Conservation (phyloP, 2,797 vertebrate genomes). For the Distichodus sexfasciatus region DNA sequence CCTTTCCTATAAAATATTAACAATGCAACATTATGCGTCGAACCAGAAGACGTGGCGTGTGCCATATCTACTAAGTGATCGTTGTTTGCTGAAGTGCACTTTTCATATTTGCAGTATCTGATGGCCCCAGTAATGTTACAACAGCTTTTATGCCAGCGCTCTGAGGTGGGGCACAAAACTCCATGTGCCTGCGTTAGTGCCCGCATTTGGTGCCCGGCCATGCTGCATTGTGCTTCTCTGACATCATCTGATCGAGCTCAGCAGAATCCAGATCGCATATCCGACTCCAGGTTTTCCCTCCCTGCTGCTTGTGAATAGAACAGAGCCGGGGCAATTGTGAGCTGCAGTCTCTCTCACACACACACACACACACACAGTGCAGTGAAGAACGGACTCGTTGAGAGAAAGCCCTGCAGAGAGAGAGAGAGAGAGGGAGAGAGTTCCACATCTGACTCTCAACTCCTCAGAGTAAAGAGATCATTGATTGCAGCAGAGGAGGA, state of each 20-base stretch:
- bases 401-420: constrained; percentile 24
- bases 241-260: neutral
- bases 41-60: too few species aligned
- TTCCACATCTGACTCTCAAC: too few species aligned
- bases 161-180: neutral
- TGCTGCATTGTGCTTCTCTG: neutral
- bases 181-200: neutral
- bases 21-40: too few species aligned
- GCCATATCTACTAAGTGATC: too few species aligned
- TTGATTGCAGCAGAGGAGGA: too few species aligned
- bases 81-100: too few species aligned
- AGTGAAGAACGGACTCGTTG: constrained; percentile 20
- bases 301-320: constrained; percentile 29
- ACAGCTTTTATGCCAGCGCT: neutral
- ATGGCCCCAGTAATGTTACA: too few species aligned
- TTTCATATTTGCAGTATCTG: too few species aligned
- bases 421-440: constrained; percentile 31
- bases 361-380: neutral
- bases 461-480: constrained; percentile 3
- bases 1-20: too few species aligned
- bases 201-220: neutral
- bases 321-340: neutral
- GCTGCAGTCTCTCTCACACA: neutral
- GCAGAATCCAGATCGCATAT: constrained; percentile 16
- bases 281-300: constrained; percentile 21